Percentiles rank a stretch among this genome's conserved stretches.
phyloP scores from a whole-genome alignment of 2,888 invertebrate species.

The Xestia ashworthii region DNA sequence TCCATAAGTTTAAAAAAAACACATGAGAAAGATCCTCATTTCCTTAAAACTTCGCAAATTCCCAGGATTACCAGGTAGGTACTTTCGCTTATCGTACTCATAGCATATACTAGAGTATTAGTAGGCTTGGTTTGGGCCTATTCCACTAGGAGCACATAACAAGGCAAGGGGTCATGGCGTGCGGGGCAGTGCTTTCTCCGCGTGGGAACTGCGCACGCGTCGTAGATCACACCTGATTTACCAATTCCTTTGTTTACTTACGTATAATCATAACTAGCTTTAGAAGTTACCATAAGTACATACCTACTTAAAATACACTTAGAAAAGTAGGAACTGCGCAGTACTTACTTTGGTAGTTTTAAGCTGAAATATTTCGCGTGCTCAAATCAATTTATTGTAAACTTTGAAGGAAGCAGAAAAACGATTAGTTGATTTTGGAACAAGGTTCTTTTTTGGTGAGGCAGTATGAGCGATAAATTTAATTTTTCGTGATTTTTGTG shows the following conservation, averaged over 20 bases:
- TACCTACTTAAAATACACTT: slow-evolving; percentile 8
- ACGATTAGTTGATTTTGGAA: not conserved
- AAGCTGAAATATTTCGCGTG: not conserved
- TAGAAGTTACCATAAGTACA: not conserved
- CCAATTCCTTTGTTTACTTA: slow-evolving; percentile 39
- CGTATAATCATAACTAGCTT: not conserved
- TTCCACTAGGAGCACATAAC: slow-evolving; percentile 40
- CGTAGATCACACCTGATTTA: slow-evolving; percentile 59
- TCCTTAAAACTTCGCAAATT: not conserved
- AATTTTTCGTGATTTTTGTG: too few relatives aligned
- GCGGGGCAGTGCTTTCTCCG: slow-evolving; percentile 69
- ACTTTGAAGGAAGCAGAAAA: not conserved
- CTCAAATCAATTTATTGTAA: not conserved
- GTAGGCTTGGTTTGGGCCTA: slow-evolving; percentile 16
- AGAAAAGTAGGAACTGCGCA: not conserved
- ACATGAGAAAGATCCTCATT: not conserved
- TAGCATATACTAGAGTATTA: not conserved
- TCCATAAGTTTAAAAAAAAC: not conserved
- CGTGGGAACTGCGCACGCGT: slow-evolving; percentile 66
- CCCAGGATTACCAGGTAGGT: not conserved
- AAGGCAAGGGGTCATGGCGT: slow-evolving; percentile 60
- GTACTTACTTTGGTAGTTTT: not conserved
- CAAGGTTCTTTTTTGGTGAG: not conserved
- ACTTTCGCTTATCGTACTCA: slow-evolving; percentile 23
- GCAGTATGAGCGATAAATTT: not conserved